Evolutionary conservation across 2,797 vertebrate species (phyloP).

Genomic region (Picus viridis): DNA sequence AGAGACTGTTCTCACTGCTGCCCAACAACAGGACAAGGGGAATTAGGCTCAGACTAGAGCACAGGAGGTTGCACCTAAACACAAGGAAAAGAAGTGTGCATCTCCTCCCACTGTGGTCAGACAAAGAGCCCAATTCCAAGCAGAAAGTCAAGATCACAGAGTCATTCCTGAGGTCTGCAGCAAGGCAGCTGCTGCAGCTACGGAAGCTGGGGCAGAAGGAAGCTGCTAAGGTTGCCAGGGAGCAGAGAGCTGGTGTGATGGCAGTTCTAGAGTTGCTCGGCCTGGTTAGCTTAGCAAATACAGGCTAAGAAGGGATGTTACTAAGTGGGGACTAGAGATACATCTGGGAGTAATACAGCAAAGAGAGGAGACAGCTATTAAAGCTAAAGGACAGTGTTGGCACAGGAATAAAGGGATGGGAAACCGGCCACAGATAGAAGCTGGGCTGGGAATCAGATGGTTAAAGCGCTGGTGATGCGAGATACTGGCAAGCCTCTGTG

Average conservation of each 20-base stretch:
- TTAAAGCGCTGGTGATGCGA: neutral
- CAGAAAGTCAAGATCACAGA: neutral
- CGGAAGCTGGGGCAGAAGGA: neutral
- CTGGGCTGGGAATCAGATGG: neutral
- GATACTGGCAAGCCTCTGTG: neutral
- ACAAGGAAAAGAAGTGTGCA: neutral
- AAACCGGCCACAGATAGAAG: constrained; percentile 1
- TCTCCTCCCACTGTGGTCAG: neutral
- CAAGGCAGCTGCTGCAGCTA: no score
- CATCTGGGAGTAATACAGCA: constrained; percentile 32
- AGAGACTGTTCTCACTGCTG: no score
- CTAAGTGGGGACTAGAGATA: neutral
- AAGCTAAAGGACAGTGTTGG: constrained; percentile 20
- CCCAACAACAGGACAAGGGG: no score
- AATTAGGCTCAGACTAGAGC: no score
- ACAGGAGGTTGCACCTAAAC: no score
- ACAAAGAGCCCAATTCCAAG: neutral
- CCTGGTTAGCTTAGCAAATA: neutral
- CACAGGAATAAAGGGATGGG: constrained; percentile 22
- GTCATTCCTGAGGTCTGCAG: neutral
- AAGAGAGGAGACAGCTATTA: constrained; percentile 18
- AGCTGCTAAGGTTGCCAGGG: neutral
- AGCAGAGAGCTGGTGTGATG: neutral
- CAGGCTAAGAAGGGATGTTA: neutral
- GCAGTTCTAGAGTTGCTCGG: neutral